Percentiles rank a stretch among this genome's conserved stretches.
Conservation (phyloP, 2,797 vertebrate genomes). For the Zenarchopterus dispar region DNA sequence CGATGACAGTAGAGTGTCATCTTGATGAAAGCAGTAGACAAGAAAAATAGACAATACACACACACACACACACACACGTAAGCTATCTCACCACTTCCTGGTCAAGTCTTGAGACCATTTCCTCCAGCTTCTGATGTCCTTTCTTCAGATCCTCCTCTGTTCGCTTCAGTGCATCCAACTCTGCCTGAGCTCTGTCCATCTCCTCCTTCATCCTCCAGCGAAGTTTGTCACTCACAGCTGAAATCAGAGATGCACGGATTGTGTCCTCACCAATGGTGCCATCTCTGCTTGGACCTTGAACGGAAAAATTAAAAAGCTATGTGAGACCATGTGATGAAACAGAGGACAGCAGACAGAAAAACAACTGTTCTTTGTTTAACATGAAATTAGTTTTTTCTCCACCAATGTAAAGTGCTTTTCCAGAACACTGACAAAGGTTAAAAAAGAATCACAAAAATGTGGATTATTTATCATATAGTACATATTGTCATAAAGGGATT, state of each 20-base stretch:
- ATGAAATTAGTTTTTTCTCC: too few species aligned
- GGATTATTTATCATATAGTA: too few species aligned
- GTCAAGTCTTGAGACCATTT: constrained; percentile 95
- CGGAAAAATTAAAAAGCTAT: constrained; percentile 2
- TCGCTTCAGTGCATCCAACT: constrained; percentile 95
- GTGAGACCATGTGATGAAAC: background rate
- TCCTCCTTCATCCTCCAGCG: constrained; percentile 99
- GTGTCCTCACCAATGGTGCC: constrained; percentile 98
- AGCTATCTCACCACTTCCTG: constrained; percentile 93
- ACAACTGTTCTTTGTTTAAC: too few species aligned
- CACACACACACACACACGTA: too few species aligned
- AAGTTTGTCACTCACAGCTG: constrained; percentile 96
- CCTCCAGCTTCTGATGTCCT: constrained; percentile 97
- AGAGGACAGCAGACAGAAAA: background rate
- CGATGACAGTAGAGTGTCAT: background rate
- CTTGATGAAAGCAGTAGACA: background rate
- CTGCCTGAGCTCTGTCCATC: constrained; percentile 97
- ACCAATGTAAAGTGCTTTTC: too few species aligned
- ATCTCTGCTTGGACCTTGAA: constrained; percentile 89
- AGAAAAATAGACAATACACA: background rate
- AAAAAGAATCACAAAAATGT: too few species aligned
- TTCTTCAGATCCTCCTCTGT: constrained; percentile 98
- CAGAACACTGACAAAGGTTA: too few species aligned
- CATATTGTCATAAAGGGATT: too few species aligned
- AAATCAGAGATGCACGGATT: constrained; percentile 96